A percentile compares a stretch with the other conserved stretches of the same genome.
These are phyloP conservation scores for Miichthys miiuy DNA, from an alignment of 2,797 vertebrate genomes.

Conservation along the genomic window DNA sequence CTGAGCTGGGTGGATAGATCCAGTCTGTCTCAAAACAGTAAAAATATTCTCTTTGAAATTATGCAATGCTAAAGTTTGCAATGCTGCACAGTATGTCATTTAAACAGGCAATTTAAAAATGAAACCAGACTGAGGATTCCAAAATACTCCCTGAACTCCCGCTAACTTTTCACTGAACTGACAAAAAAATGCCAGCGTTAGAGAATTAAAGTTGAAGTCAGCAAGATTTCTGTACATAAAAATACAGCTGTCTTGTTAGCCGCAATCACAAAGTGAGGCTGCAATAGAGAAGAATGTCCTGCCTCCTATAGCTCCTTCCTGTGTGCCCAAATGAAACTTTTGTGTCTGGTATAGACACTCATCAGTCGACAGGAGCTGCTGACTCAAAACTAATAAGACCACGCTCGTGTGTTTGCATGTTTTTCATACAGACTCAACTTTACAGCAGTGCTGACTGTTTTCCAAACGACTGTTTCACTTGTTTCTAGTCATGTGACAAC, in stretches of 20 bases:
- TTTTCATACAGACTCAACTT: neutral
- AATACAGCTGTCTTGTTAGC: conserved; percentile 32
- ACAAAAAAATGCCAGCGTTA: conserved; percentile 13
- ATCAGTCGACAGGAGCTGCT: conserved; percentile 1
- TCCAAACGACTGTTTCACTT: neutral
- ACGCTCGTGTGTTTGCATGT: neutral
- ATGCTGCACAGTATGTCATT: conserved; percentile 30
- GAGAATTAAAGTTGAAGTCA: conserved; percentile 32
- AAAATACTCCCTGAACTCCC: conserved; percentile 16
- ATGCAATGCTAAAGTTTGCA: conserved; percentile 39
- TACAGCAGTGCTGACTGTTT: conserved; percentile 6
- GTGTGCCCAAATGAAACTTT: conserved; percentile 8
- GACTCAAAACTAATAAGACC: neutral
- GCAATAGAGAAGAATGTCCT: neutral
- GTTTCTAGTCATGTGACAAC: neutral
- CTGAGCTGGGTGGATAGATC: conserved; percentile 35
- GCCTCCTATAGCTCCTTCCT: neutral
- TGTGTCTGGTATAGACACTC: conserved; percentile 6
- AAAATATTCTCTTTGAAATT: conserved; percentile 67
- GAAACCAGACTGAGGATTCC: conserved; percentile 22
- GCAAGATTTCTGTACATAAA: conserved; percentile 36
- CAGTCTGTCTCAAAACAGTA: conserved; percentile 43
- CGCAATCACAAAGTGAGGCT: conserved; percentile 15
- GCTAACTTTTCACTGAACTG: conserved; percentile 31
- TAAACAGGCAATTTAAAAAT: conserved; percentile 40